phyloP scores from a whole-genome alignment of 2,113 vertebrate genomes.

The Pollachius pollachius region DNA sequence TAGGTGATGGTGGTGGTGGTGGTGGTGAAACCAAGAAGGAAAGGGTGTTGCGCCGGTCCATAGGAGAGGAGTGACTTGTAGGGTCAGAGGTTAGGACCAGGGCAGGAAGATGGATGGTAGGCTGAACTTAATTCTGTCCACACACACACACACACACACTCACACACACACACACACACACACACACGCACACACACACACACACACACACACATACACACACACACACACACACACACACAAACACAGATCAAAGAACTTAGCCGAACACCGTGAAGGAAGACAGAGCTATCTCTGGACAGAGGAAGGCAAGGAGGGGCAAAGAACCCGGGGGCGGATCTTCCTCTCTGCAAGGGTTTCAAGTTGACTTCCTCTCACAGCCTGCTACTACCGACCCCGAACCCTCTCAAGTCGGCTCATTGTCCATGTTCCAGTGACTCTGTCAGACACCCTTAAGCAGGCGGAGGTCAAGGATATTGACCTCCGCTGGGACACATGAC shows the following conservation, averaged over 20 bases:
- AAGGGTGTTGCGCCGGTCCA: slow-evolving; percentile 36
- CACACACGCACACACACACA: no score
- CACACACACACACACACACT: neutral
- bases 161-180: no score
- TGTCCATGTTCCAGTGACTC: slow-evolving; percentile 61
- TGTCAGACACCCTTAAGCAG: slow-evolving; percentile 17
- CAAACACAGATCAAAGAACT: slow-evolving; percentile 38
- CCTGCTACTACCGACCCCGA: slow-evolving; percentile 12
- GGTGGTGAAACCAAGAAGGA: neutral
- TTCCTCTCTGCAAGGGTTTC: slow-evolving; percentile 36
- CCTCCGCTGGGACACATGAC: slow-evolving; percentile 3
- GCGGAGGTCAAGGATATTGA: neutral
- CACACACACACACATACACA: no score
- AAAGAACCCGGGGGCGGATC: slow-evolving; percentile 47
- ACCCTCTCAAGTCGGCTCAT: slow-evolving; percentile 8
- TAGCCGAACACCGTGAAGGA: slow-evolving; percentile 17
- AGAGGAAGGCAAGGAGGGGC: slow-evolving; percentile 10
- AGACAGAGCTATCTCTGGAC: slow-evolving; percentile 11
- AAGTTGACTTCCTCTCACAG: slow-evolving; percentile 68
- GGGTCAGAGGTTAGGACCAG: slow-evolving; percentile 26
- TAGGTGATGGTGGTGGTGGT: no score
- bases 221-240: no score
- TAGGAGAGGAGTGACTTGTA: slow-evolving; percentile 10
- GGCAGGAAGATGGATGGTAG: slow-evolving; percentile 33
- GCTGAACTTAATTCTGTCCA: slow-evolving; percentile 11